Evolutionary conservation across 2,888 invertebrate genomes (phyloP).

Genomic region (Parelbella ahira): DNA sequence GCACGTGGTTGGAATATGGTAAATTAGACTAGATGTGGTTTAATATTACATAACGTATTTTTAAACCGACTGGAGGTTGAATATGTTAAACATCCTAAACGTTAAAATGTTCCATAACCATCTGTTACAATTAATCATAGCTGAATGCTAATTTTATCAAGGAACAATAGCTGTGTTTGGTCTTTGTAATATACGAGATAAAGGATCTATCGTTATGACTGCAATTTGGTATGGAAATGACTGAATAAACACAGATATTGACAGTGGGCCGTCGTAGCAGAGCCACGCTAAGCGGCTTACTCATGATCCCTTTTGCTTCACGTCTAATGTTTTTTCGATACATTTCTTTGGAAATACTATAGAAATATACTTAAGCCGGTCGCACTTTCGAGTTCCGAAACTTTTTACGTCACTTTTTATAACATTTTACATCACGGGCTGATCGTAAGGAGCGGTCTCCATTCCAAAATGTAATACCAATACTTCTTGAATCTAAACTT

Average conservation of each 20-base stretch:
- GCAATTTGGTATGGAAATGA: slow-evolving; percentile 53
- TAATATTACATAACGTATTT: background rate
- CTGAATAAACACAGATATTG: slow-evolving; percentile 54
- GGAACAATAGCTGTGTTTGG: slow-evolving; percentile 28
- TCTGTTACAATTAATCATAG: slow-evolving; percentile 8
- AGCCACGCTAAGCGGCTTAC: slow-evolving; percentile 12
- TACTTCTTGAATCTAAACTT: too few relatives aligned
- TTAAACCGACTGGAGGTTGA: background rate
- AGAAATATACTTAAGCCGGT: too few relatives aligned
- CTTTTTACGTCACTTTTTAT: too few relatives aligned
- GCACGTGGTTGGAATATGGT: too few relatives aligned
- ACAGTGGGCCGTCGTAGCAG: slow-evolving; percentile 29
- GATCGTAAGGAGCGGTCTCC: too few relatives aligned
- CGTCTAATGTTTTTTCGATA: too few relatives aligned
- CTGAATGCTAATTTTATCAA: slow-evolving; percentile 22
- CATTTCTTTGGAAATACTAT: too few relatives aligned
- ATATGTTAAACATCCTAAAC: too few relatives aligned
- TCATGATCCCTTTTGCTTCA: slow-evolving; percentile 9
- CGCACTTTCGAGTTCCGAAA: too few relatives aligned
- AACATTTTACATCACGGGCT: too few relatives aligned
- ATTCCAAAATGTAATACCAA: too few relatives aligned
- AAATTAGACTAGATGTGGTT: slow-evolving; percentile 1
- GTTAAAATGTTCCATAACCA: too few relatives aligned
- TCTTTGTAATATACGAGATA: slow-evolving; percentile 43
- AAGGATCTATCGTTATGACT: slow-evolving; percentile 44